Conservation (phyloP, 2,888 invertebrate species). For the Agapetus fuscipes region DNA sequence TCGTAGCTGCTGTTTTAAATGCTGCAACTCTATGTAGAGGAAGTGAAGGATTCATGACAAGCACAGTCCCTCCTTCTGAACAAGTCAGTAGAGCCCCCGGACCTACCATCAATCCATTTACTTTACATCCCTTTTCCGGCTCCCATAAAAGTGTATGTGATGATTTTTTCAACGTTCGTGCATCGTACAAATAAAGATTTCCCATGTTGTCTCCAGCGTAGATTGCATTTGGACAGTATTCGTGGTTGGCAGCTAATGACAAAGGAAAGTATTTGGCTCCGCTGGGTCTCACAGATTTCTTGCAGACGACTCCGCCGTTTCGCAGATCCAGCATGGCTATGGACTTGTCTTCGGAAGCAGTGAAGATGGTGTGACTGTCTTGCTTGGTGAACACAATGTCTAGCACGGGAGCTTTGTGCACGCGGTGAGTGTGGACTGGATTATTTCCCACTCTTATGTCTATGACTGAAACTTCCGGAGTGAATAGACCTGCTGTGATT, state of each 20-base stretch:
- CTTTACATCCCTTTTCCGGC: slow-evolving; percentile 33
- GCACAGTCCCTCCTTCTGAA: slow-evolving; percentile 40
- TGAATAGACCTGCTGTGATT: slow-evolving; percentile 45
- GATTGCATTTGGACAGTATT: slow-evolving; percentile 28
- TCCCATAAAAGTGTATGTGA: slow-evolving; percentile 29
- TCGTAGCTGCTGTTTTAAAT: slow-evolving; percentile 32
- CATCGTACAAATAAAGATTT: slow-evolving; percentile 33
- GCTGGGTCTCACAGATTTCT: slow-evolving; percentile 27
- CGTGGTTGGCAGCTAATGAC: slow-evolving; percentile 12
- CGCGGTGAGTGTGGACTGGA: slow-evolving; percentile 37
- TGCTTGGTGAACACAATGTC: slow-evolving; percentile 27
- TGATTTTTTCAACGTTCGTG: slow-evolving; percentile 11
- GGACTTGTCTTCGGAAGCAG: slow-evolving; percentile 49
- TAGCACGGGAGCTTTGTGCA: slow-evolving; percentile 46
- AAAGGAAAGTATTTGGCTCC: slow-evolving; percentile 5
- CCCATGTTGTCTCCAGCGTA: slow-evolving; percentile 42
- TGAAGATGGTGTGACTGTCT: slow-evolving; percentile 41
- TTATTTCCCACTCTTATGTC: slow-evolving; percentile 38
- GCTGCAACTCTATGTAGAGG: slow-evolving; percentile 36
- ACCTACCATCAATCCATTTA: slow-evolving; percentile 36
- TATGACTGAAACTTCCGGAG: slow-evolving; percentile 44
- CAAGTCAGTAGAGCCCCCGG: slow-evolving; percentile 36
- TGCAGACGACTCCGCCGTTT: slow-evolving; percentile 36
- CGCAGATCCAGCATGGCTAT: slow-evolving; percentile 47
- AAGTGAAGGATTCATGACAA: slow-evolving; percentile 37